phyloP scores from a whole-genome alignment of 2,797 vertebrate genomes.

The Hydrocynus forskahlii region DNA sequence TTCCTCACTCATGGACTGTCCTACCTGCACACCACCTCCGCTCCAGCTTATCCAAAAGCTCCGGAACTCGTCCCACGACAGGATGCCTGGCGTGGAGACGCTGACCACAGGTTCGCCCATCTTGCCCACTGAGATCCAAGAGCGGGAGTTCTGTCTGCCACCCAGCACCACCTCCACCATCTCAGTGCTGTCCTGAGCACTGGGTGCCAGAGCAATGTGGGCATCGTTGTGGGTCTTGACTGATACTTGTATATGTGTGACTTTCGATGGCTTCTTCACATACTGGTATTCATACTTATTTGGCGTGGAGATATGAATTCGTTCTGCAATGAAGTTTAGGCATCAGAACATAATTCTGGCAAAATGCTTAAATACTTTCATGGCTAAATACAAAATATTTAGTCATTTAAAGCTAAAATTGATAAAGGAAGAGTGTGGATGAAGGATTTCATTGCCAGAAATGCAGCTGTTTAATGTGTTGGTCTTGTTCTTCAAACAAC shows the following conservation, averaged over 20 bases:
- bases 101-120: conserved; percentile 87
- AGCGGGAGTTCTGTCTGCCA: conserved; percentile 87
- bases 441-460: no score
- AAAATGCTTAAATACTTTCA: background rate
- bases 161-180: conserved; percentile 91
- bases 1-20: background rate
- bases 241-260: conserved; percentile 84
- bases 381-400: background rate
- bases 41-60: conserved; percentile 95
- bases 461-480: no score
- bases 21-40: conserved; percentile 84
- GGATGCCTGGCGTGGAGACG: conserved; percentile 81
- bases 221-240: conserved; percentile 92
- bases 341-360: background rate
- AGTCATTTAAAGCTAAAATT: no score
- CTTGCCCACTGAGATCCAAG: conserved; percentile 89
- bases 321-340: conserved; percentile 77
- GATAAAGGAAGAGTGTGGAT: no score
- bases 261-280: conserved; percentile 85
- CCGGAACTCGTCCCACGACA: conserved; percentile 95
- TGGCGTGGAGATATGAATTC: conserved; percentile 94
- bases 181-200: conserved; percentile 87
- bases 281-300: conserved; percentile 97
- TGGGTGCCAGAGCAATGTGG: conserved; percentile 86
- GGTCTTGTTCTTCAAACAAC: no score